Percentiles rank a stretch among this genome's conserved stretches.
Conservation (phyloP, 2,797 vertebrate genomes). For the Euthynnus affinis region DNA sequence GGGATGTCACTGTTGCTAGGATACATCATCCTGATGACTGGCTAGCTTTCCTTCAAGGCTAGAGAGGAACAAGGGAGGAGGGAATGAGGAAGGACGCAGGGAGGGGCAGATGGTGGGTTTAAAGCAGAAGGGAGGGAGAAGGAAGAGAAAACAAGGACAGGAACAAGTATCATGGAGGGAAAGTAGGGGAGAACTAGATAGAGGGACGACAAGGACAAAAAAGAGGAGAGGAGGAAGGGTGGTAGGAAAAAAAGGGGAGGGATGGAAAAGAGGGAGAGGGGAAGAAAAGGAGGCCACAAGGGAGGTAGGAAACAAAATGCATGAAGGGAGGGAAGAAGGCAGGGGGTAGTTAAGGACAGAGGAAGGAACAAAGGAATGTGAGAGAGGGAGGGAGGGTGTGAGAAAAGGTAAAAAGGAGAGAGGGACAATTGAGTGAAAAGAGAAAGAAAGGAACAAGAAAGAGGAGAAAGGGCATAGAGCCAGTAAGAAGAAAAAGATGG, state of each 20-base stretch:
- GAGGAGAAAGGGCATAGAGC: not conserved
- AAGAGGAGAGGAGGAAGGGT: not conserved
- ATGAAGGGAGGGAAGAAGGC: not conserved
- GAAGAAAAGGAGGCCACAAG: too few species aligned
- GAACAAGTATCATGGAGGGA: not conserved
- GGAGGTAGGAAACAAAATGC: not conserved
- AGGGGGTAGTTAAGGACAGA: too few species aligned
- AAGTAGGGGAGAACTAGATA: not conserved
- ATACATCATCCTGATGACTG: conserved; percentile 58
- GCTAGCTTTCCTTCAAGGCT: conserved; percentile 41
- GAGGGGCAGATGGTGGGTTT: not conserved
- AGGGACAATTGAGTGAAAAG: not conserved
- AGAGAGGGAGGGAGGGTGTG: not conserved
- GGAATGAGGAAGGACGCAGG: conserved; percentile 5
- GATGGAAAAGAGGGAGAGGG: not conserved
- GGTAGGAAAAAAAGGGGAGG: not conserved
- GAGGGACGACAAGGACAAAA: not conserved
- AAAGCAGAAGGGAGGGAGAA: not conserved
- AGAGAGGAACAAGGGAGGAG: conserved; percentile 27
- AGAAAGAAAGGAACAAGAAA: not conserved
- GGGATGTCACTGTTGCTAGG: conserved; percentile 75
- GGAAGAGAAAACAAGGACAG: not conserved
- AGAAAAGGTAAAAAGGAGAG: not conserved
- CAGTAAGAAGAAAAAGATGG: not conserved
- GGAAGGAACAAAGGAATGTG: too few species aligned